phyloP scores from a whole-genome alignment of 2,797 vertebrate genomes.

The Melanotaenia parkinsoni region DNA sequence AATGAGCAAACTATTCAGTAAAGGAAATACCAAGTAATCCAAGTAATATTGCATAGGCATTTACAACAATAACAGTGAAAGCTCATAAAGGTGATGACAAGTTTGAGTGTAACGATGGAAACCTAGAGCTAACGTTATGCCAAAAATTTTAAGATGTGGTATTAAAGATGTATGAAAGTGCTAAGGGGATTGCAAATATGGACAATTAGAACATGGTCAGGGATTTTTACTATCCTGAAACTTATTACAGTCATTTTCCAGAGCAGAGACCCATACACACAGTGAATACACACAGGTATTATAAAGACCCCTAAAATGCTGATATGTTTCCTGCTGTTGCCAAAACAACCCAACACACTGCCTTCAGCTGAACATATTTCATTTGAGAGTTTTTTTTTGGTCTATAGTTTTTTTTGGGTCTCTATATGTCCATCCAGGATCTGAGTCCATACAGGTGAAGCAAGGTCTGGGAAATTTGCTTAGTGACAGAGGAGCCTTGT shows the following conservation, averaged over 20 bases:
- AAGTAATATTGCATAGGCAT: conserved; percentile 51
- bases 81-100: conserved; percentile 36
- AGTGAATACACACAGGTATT: conserved; percentile 41
- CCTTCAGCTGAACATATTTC: not conserved
- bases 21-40: conserved; percentile 43
- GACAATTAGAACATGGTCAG: conserved; percentile 34
- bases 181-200: conserved; percentile 32
- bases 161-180: conserved; percentile 34
- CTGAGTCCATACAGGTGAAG: conserved; percentile 49
- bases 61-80: conserved; percentile 58
- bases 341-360: conserved; percentile 40
- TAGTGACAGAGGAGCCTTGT: conserved; percentile 36
- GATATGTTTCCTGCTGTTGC: conserved; percentile 27
- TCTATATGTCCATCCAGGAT: conserved; percentile 38
- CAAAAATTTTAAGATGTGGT: conserved; percentile 46
- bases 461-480: conserved; percentile 22
- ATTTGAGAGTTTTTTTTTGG: conserved; percentile 18
- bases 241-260: conserved; percentile 63
- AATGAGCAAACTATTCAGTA: conserved; percentile 29
- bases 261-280: conserved; percentile 34
- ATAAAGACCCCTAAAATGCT: conserved; percentile 51
- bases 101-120: conserved; percentile 41
- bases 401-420: not conserved
- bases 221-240: conserved; percentile 53
- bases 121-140: conserved; percentile 28